Evolutionary conservation across 2,113 vertebrate species (phyloP).

Genomic region (Zapus hudsonius): DNA sequence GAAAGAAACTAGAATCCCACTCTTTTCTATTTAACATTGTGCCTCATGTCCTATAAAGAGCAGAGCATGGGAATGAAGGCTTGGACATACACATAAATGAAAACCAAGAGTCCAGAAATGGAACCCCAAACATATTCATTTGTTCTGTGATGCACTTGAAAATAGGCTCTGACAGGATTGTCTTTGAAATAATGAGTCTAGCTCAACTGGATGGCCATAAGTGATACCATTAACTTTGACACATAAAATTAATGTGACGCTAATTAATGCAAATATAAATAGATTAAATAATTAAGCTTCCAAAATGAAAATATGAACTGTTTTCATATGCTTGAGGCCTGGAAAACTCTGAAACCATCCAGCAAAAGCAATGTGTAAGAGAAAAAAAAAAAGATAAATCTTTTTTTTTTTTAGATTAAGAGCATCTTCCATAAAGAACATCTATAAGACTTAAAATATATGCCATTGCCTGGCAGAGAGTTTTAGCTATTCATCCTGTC

Average conservation of each 20-base stretch:
- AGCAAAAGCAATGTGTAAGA: background rate
- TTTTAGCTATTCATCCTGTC: no score
- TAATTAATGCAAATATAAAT: background rate
- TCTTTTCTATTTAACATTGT: background rate
- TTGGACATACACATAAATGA: background rate
- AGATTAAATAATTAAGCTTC: background rate
- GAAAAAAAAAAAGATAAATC: background rate
- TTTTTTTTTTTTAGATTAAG: slow-evolving; percentile 21
- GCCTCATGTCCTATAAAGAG: background rate
- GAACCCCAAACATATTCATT: background rate
- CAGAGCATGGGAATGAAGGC: background rate
- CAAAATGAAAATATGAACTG: background rate
- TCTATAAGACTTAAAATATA: background rate
- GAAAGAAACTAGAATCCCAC: background rate
- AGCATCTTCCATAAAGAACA: background rate
- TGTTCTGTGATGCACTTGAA: background rate
- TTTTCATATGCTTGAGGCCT: background rate
- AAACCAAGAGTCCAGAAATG: background rate
- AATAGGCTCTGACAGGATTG: background rate
- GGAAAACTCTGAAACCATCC: background rate
- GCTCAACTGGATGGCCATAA: background rate
- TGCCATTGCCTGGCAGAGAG: no score
- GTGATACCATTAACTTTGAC: background rate
- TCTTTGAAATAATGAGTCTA: background rate
- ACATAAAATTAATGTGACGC: background rate